Percentiles rank a stretch among this genome's conserved stretches.
Evolutionary conservation across 37 sponge, comb jelly and placozoan species (phyloP).

Genomic region (Cliona cf. orientalis): DNA sequence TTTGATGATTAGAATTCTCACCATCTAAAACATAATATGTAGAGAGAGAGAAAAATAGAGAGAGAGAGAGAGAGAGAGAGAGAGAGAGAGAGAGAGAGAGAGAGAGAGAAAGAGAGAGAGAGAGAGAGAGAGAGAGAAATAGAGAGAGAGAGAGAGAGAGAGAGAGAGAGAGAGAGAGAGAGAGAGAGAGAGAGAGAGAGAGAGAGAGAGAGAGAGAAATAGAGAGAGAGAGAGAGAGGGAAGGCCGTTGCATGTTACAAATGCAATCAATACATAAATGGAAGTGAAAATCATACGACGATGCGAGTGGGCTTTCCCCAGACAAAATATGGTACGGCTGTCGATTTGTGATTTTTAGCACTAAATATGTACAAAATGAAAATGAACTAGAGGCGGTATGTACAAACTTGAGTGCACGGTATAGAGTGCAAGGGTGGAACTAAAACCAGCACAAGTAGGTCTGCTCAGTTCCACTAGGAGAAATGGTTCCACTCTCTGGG

Average conservation of each 20-base stretch:
- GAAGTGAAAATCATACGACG: too few species aligned
- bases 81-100: slow-evolving; percentile 7
- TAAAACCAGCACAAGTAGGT: too few species aligned
- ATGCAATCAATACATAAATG: too few species aligned
- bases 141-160: slow-evolving; percentile 11
- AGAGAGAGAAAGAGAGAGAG: slow-evolving; percentile 4
- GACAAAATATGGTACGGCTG: too few species aligned
- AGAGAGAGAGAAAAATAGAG: background rate
- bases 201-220: background rate
- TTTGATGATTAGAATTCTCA: background rate
- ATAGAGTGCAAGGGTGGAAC: too few species aligned
- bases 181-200: background rate
- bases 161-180: background rate
- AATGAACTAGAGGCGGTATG: too few species aligned
- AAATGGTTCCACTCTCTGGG: too few species aligned
- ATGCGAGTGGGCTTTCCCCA: too few species aligned
- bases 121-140: slow-evolving; percentile 11
- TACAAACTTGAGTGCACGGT: too few species aligned
- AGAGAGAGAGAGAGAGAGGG: background rate
- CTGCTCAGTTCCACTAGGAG: too few species aligned
- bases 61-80: slow-evolving; percentile 1
- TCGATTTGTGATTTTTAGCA: too few species aligned
- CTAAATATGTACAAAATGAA: too few species aligned
- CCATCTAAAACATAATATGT: background rate
- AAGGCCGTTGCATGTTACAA: background rate